Percentiles rank a stretch among this genome's conserved stretches.
Conservation (phyloP, 2,797 vertebrate genomes). For the Mallotus villosus region DNA sequence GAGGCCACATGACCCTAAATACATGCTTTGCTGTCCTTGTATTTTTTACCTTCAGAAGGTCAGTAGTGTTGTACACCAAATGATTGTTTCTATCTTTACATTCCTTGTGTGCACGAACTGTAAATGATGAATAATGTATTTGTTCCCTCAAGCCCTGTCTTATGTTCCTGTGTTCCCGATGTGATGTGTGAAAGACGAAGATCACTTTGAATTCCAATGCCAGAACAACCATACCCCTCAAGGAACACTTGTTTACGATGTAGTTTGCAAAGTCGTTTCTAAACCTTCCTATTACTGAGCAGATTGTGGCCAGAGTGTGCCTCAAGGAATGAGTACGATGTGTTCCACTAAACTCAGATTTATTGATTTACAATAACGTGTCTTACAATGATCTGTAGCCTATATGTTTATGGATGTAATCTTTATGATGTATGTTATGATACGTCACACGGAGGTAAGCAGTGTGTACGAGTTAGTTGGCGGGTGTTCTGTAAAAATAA, state of each 20-base stretch:
- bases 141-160: conserved; percentile 10
- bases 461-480: no score
- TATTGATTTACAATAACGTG: no score
- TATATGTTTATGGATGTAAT: no score
- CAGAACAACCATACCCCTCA: not conserved
- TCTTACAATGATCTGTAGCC: no score
- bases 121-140: conserved; percentile 28
- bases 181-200: not conserved
- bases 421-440: no score
- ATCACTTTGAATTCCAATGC: conserved; percentile 15
- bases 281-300: no score
- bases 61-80: conserved; percentile 16
- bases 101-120: not conserved
- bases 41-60: conserved; percentile 9
- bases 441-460: no score
- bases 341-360: no score
- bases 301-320: no score
- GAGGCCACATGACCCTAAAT: no score
- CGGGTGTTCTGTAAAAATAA: no score
- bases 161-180: not conserved
- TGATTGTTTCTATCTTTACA: conserved; percentile 10
- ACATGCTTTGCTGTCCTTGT: not conserved
- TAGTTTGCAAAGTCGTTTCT: not conserved
- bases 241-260: conserved; percentile 1
- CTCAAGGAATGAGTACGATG: no score